phyloP scores from a whole-genome alignment of 2,797 vertebrate genomes.

The Malurus splendens region DNA sequence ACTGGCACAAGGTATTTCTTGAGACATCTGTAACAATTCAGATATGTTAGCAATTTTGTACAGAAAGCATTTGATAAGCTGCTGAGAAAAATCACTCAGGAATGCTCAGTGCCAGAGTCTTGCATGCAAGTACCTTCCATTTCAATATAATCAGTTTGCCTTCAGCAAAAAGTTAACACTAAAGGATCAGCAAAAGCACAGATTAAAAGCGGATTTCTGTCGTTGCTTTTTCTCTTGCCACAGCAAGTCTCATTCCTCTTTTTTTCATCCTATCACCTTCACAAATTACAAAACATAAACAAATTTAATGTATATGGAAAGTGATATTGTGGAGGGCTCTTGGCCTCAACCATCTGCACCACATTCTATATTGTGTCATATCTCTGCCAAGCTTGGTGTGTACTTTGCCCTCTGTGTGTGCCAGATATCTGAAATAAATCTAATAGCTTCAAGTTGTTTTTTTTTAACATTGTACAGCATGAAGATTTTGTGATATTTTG shows the following conservation, averaged over 20 bases:
- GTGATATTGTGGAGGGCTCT: background rate
- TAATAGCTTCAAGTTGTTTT: background rate
- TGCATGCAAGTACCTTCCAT: background rate
- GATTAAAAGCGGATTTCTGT: background rate
- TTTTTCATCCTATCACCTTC: background rate
- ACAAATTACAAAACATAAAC: background rate
- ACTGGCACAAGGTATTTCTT: background rate
- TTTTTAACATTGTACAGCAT: background rate
- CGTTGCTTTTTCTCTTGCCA: background rate
- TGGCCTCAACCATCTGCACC: background rate
- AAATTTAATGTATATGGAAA: background rate
- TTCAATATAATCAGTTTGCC: background rate
- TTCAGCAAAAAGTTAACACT: background rate
- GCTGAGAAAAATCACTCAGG: background rate
- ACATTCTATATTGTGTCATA: background rate
- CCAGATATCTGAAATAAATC: background rate
- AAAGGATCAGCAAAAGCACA: background rate
- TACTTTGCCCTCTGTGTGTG: background rate
- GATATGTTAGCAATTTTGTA: background rate
- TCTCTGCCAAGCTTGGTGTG: background rate
- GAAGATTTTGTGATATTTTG: background rate
- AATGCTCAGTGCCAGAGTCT: background rate
- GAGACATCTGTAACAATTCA: background rate
- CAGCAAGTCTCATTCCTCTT: background rate
- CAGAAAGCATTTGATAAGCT: background rate